Evolutionary conservation across 2,113 vertebrate species (phyloP), one percentile per base, ranked within the genome.

Genomic region (Rhinolophus ferrumequinum): DNA sequence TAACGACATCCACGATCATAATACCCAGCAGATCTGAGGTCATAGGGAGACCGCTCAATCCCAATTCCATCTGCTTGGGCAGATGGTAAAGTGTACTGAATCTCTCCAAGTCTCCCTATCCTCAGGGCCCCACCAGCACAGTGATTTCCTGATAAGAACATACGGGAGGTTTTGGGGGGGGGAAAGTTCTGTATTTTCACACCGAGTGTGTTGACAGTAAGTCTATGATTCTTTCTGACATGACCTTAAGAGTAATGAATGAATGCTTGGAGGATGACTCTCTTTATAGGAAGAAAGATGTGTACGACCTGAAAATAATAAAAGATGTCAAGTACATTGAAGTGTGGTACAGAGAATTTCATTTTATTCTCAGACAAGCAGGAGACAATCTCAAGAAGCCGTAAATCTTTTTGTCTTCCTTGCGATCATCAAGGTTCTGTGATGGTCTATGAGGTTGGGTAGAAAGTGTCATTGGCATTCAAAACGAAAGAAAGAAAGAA

Each of bases 261-360:
- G 94, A 95, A 90, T 26, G 69, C 26, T 92, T 92, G 95, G 66
- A 97, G 88, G 77, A 94, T 95, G 93, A 89, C 67, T 88, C 44
- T 95, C 97, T 93, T 94, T 97, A 97, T 86, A 96, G 76, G 86
- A 97, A 94, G 96, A 97, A 96, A 94, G 92, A 97, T 95, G 83
- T 73, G 54, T 75, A 60, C 83, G 67, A 97, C 81, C 69, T 56
- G 70, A 96, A 56, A 91, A 97, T 80, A 97, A 98, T 88, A 94
- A 93, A 97, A 97, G 60, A 96, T 94, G 72, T 97, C 96, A 98
- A 97, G 89, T 41, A 76, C 67, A 86, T 88, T 83, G 80, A 96
- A 95, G 90, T 85, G 62, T 70, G 44, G 50, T 90, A 86, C 89
- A 92, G 83, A 75, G 58, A 97, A 97, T 96, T 91, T 92, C 75